Evolutionary conservation across 2,888 invertebrate genomes (phyloP).

Genomic region (Agelastica alni): DNA sequence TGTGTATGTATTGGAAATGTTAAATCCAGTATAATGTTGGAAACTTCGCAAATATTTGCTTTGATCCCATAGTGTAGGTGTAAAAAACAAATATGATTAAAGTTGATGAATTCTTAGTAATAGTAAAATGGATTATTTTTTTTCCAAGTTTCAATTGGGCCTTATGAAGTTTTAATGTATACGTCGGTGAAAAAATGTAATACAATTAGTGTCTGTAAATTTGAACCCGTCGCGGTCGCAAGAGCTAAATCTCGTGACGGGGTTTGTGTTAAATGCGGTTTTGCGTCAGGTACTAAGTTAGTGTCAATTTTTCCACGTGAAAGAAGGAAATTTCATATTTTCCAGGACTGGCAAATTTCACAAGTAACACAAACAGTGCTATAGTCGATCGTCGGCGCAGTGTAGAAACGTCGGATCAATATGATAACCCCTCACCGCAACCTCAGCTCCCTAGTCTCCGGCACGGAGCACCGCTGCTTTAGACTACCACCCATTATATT

Average conservation of each 20-base stretch:
- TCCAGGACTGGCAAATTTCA: slow-evolving; percentile 34
- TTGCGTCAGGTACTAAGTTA: slow-evolving; percentile 23
- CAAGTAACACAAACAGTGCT: slow-evolving; percentile 35
- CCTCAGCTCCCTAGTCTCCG: slow-evolving; percentile 29
- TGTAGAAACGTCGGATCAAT: slow-evolving; percentile 34
- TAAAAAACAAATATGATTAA: no score
- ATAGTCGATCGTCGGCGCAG: slow-evolving; percentile 34
- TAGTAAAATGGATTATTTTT: no score
- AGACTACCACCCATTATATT: slow-evolving; percentile 23
- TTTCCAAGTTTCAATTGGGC: no score
- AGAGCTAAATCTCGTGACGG: slow-evolving; percentile 9
- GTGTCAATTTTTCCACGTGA: slow-evolving; percentile 30
- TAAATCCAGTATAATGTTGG: no score
- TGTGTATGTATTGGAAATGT: no score
- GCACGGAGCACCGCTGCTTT: slow-evolving; percentile 29
- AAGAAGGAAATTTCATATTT: slow-evolving; percentile 32
- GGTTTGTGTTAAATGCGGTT: slow-evolving; percentile 21
- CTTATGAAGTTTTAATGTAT: no score
- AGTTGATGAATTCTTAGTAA: no score
- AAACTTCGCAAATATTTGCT: no score
- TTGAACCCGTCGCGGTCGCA: not conserved
- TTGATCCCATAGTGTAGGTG: no score
- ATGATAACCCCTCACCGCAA: slow-evolving; percentile 31
- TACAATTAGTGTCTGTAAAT: no score
- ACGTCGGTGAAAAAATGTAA: no score